A percentile compares a stretch with the other conserved stretches of the same genome.
phyloP scores from a whole-genome alignment of 2,113 vertebrate genomes.

The Ornithorhynchus anatinus region DNA sequence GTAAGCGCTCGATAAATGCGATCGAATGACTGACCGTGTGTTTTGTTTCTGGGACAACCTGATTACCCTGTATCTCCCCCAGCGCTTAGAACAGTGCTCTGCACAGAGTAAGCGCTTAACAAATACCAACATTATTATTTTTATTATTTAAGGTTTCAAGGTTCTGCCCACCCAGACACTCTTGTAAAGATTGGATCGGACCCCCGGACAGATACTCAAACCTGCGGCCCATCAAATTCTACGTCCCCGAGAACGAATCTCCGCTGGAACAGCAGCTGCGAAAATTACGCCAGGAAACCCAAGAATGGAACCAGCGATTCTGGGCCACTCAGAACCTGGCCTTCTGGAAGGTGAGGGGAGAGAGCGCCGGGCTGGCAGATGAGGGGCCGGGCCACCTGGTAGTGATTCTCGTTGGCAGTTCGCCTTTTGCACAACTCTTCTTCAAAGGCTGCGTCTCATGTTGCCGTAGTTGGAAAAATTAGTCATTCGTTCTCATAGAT shows the following conservation, averaged over 20 bases:
- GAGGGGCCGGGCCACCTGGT: not conserved
- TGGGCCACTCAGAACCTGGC: constrained; percentile 87
- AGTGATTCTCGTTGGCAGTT: not conserved
- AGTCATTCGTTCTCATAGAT: too few relatives aligned
- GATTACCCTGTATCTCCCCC: too few relatives aligned
- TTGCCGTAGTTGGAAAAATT: too few relatives aligned
- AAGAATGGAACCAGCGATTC: constrained; percentile 90
- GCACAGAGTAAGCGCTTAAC: too few relatives aligned
- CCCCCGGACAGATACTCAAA: constrained; percentile 90
- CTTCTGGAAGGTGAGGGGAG: constrained; percentile 79
- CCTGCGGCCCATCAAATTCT: constrained; percentile 84
- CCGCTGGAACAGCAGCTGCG: constrained; percentile 80
- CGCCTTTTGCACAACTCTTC: too few relatives aligned
- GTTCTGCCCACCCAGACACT: constrained; percentile 74
- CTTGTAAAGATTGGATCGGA: constrained; percentile 89
- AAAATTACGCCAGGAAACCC: constrained; percentile 84
- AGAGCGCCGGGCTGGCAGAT: accelerated
- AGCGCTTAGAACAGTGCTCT: too few relatives aligned
- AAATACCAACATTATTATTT: too few relatives aligned
- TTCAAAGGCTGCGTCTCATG: too few relatives aligned
- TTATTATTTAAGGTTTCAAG: constrained; percentile 50
- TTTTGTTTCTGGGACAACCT: too few relatives aligned
- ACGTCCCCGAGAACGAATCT: constrained; percentile 77
- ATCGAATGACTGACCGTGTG: too few relatives aligned
- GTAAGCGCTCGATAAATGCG: too few relatives aligned